phyloP scores from a whole-genome alignment of 2,888 invertebrate genomes.

The Eremobia ochroleuca region DNA sequence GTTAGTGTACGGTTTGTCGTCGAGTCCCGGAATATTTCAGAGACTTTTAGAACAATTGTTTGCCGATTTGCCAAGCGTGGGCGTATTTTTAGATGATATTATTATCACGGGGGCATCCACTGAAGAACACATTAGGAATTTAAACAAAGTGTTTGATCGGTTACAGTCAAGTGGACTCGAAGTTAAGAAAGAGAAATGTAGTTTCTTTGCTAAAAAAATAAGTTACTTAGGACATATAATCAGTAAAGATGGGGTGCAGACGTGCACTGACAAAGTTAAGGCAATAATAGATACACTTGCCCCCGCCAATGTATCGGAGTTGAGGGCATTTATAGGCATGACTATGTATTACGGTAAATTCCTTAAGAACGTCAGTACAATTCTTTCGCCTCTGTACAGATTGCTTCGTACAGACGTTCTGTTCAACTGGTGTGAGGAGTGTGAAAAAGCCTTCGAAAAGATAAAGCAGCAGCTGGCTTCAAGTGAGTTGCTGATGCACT shows the following conservation, averaged over 20 bases:
- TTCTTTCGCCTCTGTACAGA: background rate
- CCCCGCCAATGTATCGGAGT: slow-evolving; percentile 53
- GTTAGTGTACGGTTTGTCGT: slow-evolving; percentile 30
- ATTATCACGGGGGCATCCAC: slow-evolving; percentile 15
- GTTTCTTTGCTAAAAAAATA: slow-evolving; percentile 35
- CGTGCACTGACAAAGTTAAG: slow-evolving; percentile 23
- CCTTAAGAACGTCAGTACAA: slow-evolving; percentile 32
- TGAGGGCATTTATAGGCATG: slow-evolving; percentile 52
- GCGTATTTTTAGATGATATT: slow-evolving; percentile 58
- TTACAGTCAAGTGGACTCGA: slow-evolving; percentile 25
- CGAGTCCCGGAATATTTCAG: slow-evolving; percentile 50
- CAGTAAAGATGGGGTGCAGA: slow-evolving; percentile 60
- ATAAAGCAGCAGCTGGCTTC: no score
- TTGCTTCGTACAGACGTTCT: no score
- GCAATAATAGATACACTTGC: slow-evolving; percentile 41
- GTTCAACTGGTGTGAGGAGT: no score
- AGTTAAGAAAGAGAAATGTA: slow-evolving; percentile 54
- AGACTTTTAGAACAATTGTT: slow-evolving; percentile 53
- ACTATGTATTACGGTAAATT: slow-evolving; percentile 62
- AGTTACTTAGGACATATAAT: slow-evolving; percentile 43
- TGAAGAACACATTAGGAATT: slow-evolving; percentile 28
- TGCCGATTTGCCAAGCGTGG: slow-evolving; percentile 48
- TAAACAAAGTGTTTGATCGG: slow-evolving; percentile 39
- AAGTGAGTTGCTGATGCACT: background rate
- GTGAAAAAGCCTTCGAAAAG: no score